Evolutionary conservation across 2,888 invertebrate species (phyloP), one percentile per base, ranked within the genome.

Genomic region (Chesias legatella): DNA sequence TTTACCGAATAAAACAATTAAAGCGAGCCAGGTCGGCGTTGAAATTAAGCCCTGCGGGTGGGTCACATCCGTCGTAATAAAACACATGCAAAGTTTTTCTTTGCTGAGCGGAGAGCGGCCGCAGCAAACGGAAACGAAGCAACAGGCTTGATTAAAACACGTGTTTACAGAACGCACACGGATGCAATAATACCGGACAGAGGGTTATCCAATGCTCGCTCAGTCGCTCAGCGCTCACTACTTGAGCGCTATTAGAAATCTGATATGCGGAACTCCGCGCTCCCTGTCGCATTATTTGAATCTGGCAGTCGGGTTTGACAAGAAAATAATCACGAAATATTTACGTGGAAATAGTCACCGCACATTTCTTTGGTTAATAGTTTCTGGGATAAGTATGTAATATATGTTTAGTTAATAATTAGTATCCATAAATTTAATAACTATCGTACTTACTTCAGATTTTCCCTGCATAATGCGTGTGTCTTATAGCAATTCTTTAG

Each of bases 71-170:
- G 78, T 82, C 82, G 85, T 86, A 86, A 86, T 86, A 86, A 84
- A 85, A 84, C 84, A 74, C 79, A 86, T 86, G 85, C 86, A 85
- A 86, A 88, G 86, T 86, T 86, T 84, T 86, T 86, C 86, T 84
- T 86, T 88, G 84, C 82, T 60, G 64, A 80, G 76, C 70, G 69
- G 60, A 66, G 73, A 71, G 71, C 72, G 74, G 79, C 79, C 80
- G 70, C 82, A 73, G 76, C 73, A 63, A 76, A 68, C 84, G 86
- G 85, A 83, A 74, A 73, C 68, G 75, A 71, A 81, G 85, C 85
- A 86, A 86, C 85, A 85, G 85, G 88, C 81, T 86, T 86, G 84
- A 88, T 88, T 88, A 88, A 88, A 88, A 86, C 81, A 86, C 76
- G 80, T 88, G 85, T 88, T 85, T 86, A 84, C 86, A 80, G 69